Evolutionary conservation across 2,888 invertebrate genomes (phyloP).

Genomic region (Teleogryllus oceanicus): DNA sequence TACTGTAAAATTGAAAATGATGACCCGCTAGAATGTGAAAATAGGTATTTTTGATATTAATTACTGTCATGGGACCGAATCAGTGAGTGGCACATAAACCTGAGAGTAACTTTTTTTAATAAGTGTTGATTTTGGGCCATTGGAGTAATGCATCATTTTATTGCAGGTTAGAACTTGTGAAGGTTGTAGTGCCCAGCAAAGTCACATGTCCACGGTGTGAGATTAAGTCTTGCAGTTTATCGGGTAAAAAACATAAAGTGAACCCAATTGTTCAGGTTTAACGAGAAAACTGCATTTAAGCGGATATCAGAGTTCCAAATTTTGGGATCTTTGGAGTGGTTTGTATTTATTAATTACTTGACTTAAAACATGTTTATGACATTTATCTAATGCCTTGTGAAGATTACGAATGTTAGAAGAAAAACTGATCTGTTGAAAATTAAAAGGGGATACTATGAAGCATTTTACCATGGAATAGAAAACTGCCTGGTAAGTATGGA

Average conservation of each 20-base stretch:
- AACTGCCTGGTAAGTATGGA: slow-evolving; percentile 36
- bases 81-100: no score
- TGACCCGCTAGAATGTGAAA: no score
- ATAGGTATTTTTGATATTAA: no score
- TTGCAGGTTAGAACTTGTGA: slow-evolving; percentile 62
- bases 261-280: slow-evolving; percentile 74
- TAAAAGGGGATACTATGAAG: slow-evolving; percentile 38
- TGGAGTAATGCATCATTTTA: not conserved
- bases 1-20: no score
- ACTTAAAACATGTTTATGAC: not conserved
- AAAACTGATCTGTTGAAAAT: slow-evolving; percentile 59
- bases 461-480: slow-evolving; percentile 28
- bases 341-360: slow-evolving; percentile 35
- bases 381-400: slow-evolving; percentile 34
- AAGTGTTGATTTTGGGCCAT: no score
- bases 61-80: no score
- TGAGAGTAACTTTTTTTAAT: no score
- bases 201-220: slow-evolving; percentile 87
- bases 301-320: slow-evolving; percentile 70
- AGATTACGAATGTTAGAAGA: slow-evolving; percentile 82
- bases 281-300: slow-evolving; percentile 74
- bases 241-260: slow-evolving; percentile 77
- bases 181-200: slow-evolving; percentile 69
- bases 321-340: slow-evolving; percentile 74
- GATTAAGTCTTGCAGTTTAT: slow-evolving; percentile 76